Conservation (phyloP, 2,888 invertebrate species). For the Yponomeuta sedellus region DNA sequence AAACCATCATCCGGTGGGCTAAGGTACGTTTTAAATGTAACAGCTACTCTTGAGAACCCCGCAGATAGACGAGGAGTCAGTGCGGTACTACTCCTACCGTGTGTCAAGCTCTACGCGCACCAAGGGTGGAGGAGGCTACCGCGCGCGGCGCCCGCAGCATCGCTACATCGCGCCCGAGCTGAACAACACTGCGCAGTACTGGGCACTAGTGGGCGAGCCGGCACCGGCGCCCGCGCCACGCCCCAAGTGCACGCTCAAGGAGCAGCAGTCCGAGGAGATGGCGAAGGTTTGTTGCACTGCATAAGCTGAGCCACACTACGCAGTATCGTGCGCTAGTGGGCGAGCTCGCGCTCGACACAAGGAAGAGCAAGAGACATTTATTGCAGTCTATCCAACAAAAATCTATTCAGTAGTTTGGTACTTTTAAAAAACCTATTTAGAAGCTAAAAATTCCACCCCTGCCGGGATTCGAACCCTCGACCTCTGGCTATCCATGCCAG, state of each 20-base stretch:
- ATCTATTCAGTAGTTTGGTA: too few species aligned
- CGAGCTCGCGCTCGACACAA: constrained; percentile 58
- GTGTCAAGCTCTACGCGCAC: constrained; percentile 66
- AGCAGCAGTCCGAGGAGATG: constrained; percentile 60
- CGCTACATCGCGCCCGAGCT: constrained; percentile 68
- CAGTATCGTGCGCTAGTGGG: constrained; percentile 43
- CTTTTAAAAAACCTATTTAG: too few species aligned
- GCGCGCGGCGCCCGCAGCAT: constrained; percentile 59
- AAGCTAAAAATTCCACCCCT: too few species aligned
- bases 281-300: constrained; percentile 44
- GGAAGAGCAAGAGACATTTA: constrained; percentile 59
- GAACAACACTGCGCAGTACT: constrained; percentile 66
- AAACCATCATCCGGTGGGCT: too few species aligned
- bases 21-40: too few species aligned
- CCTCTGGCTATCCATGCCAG: too few species aligned
- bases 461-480: too few species aligned
- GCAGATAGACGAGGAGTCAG: constrained; percentile 60
- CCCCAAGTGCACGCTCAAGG: constrained; percentile 62
- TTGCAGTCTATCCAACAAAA: too few species aligned
- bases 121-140: constrained; percentile 61
- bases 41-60: neutral
- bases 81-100: constrained; percentile 63
- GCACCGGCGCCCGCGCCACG: constrained; percentile 48
- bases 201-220: constrained; percentile 66
- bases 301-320: neutral